These are phyloP conservation scores for Cryptoprocta ferox DNA, from an alignment of 2,797 vertebrate species.

Conservation along the genomic window DNA sequence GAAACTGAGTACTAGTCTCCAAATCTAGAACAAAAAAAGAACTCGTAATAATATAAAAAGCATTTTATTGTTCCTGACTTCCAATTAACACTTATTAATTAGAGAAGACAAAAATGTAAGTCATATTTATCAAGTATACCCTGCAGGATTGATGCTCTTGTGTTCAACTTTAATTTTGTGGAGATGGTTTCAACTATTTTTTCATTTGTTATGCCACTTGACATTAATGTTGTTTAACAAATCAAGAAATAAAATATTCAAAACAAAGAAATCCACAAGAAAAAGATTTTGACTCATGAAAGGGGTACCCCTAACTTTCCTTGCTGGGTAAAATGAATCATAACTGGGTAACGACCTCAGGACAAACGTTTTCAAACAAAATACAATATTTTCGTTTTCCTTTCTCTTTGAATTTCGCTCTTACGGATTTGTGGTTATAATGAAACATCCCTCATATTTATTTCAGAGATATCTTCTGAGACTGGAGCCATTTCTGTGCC, in stretches of 20 bases:
- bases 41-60: not conserved
- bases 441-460: constrained; percentile 78
- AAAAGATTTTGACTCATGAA: constrained; percentile 84
- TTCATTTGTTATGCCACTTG: constrained; percentile 47
- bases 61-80: not conserved
- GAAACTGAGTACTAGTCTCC: not conserved
- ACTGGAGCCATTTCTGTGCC: constrained; percentile 20
- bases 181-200: constrained; percentile 53
- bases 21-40: constrained; percentile 2
- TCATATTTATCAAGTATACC: not conserved
- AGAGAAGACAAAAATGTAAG: constrained; percentile 22
- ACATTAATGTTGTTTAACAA: constrained; percentile 72
- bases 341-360: constrained; percentile 66
- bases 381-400: constrained; percentile 81
- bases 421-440: constrained; percentile 75
- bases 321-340: constrained; percentile 87
- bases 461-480: constrained; percentile 71
- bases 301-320: constrained; percentile 80
- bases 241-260: constrained; percentile 79
- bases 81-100: not conserved
- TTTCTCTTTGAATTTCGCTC: constrained; percentile 80
- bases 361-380: constrained; percentile 78
- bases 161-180: constrained; percentile 44
- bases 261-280: constrained; percentile 83
- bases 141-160: not conserved